Conservation (phyloP, 2,113 vertebrate species). For the Cyanoderma ruficeps region DNA sequence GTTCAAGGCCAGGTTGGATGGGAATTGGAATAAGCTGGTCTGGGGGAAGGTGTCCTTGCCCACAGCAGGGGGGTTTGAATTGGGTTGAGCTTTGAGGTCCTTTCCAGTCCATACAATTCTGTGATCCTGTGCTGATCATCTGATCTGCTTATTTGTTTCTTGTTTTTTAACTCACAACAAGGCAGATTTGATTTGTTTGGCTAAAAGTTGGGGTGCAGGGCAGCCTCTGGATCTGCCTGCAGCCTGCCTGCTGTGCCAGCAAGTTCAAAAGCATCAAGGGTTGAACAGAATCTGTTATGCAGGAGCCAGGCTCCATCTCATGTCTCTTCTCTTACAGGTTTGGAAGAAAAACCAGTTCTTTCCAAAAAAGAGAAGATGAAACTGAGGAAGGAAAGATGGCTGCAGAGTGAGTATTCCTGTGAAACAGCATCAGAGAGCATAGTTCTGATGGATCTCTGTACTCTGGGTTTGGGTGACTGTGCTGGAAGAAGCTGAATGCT, state of each 20-base stretch:
- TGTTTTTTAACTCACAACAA: not conserved
- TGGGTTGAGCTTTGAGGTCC: not conserved
- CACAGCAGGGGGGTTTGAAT: not conserved
- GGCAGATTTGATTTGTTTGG: not conserved
- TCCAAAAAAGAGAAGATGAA: conserved; percentile 93
- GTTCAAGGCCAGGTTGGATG: rapidly evolving
- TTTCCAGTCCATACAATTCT: not conserved
- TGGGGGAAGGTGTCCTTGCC: not conserved
- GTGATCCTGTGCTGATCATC: not conserved
- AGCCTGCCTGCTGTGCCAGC: not conserved
- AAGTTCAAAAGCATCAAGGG: not conserved
- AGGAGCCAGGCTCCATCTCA: not conserved
- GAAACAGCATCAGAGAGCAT: rapidly evolving
- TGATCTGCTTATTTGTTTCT: not conserved
- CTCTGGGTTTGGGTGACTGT: not conserved
- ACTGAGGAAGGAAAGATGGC: conserved; percentile 86
- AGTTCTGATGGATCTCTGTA: not conserved
- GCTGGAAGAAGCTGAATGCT: not conserved
- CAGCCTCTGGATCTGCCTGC: not conserved
- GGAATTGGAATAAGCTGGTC: not conserved
- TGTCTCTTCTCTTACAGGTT: conserved; percentile 59
- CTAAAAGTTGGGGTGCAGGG: not conserved
- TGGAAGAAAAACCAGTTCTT: conserved; percentile 72
- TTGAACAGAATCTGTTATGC: not conserved
- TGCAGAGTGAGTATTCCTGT: conserved; percentile 83